Evolutionary conservation across 2,888 invertebrate genomes (phyloP).

Genomic region (Hydrotaea cyrtoneurina): DNA sequence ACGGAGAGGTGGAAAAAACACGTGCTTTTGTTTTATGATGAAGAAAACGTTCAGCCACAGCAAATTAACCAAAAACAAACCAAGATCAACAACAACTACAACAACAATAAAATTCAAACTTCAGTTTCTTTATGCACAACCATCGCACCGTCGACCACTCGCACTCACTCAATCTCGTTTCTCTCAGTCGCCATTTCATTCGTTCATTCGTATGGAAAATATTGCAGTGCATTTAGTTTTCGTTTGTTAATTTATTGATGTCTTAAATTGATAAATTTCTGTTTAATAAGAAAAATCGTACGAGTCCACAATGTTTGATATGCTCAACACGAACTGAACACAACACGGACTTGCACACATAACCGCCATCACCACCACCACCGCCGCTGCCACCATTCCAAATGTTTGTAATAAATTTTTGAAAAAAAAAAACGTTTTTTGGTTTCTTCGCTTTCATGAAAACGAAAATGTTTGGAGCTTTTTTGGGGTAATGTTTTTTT

Average conservation of each 20-base stretch:
- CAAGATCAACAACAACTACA: background rate
- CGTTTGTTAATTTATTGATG: constrained; percentile 51
- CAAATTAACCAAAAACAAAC: background rate
- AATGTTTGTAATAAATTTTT: constrained; percentile 19
- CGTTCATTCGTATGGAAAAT: constrained; percentile 10
- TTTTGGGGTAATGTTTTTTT: background rate
- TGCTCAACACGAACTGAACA: constrained; percentile 19
- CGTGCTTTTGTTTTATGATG: background rate
- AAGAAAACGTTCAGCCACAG: background rate
- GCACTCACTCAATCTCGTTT: too few relatives aligned
- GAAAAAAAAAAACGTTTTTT: background rate
- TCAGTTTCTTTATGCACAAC: background rate
- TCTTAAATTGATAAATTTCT: constrained; percentile 45
- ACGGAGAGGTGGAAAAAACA: constrained; percentile 2
- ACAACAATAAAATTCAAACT: background rate
- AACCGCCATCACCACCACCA: background rate
- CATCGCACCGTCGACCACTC: too few relatives aligned
- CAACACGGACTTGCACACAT: background rate
- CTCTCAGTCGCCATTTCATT: background rate
- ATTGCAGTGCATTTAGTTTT: constrained; percentile 19
- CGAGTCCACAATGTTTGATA: background rate
- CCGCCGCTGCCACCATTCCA: background rate
- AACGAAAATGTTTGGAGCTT: constrained; percentile 29
- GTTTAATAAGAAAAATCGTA: constrained; percentile 37
- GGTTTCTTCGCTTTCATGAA: constrained; percentile 30